Conservation (phyloP, 1,140 invertebrate genomes). For the Hylaeus volcanicus region DNA sequence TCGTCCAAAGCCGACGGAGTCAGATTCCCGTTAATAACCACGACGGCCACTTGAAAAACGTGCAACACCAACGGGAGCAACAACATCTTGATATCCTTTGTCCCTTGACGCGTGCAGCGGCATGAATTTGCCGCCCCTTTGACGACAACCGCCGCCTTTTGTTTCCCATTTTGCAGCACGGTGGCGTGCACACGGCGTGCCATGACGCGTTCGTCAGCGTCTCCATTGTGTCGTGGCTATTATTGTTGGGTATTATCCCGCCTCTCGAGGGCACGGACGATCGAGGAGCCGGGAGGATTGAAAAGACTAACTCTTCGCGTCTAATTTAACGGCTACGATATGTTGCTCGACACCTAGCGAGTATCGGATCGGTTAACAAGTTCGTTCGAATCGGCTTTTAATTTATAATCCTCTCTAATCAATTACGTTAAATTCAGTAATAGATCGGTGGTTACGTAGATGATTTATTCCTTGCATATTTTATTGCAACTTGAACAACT, state of each 20-base stretch:
- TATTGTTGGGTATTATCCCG: conserved; percentile 2
- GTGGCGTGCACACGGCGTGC: not conserved
- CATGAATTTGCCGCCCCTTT: conserved; percentile 17
- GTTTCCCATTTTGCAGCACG: conserved; percentile 23
- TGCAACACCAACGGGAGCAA: conserved; percentile 13
- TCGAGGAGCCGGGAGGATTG: conserved; percentile 36
- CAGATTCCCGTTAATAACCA: not conserved
- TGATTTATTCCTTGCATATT: too few species aligned
- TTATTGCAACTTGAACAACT: too few species aligned
- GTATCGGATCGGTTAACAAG: not conserved
- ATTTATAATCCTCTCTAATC: too few species aligned
- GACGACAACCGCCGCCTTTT: conserved; percentile 34
- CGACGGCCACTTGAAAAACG: conserved; percentile 14
- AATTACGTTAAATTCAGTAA: too few species aligned
- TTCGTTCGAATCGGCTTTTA: not conserved
- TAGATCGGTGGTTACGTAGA: too few species aligned
- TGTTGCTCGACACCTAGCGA: conserved; percentile 16
- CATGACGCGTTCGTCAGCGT: not conserved
- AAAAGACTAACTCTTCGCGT: conserved; percentile 36
- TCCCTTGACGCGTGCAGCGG: not conserved
- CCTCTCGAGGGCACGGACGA: conserved; percentile 13
- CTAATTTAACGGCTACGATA: conserved; percentile 35
- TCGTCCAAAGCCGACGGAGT: not conserved
- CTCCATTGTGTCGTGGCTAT: conserved; percentile 9
- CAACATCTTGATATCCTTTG: conserved; percentile 25